phyloP scores from a whole-genome alignment of 2,113 vertebrate genomes.

The Paramisgurnus dabryanus region DNA sequence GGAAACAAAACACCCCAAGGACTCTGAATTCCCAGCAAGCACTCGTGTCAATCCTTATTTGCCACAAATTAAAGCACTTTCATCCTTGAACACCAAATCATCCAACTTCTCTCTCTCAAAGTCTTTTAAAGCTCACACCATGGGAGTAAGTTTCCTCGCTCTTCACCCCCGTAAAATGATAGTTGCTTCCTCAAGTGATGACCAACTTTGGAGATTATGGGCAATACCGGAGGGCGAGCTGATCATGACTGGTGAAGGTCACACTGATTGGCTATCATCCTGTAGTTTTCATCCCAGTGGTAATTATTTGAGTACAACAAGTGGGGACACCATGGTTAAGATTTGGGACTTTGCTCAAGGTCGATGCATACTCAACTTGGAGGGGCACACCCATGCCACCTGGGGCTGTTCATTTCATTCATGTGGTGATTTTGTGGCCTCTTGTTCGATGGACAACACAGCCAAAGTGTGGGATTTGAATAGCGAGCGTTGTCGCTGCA shows the following conservation, averaged over 20 bases:
- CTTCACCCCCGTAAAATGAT: constrained; percentile 71
- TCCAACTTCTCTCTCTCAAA: constrained; percentile 65
- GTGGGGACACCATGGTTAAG: constrained; percentile 72
- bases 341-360: constrained; percentile 74
- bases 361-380: constrained; percentile 69
- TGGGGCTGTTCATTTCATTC: constrained; percentile 81
- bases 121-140: constrained; percentile 72
- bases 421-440: constrained; percentile 79
- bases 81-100: constrained; percentile 51
- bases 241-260: constrained; percentile 74
- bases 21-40: constrained; percentile 74
- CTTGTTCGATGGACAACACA: constrained; percentile 81
- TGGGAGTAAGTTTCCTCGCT: constrained; percentile 75
- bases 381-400: constrained; percentile 71
- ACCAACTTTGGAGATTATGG: constrained; percentile 78
- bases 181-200: constrained; percentile 72
- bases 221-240: constrained; percentile 71
- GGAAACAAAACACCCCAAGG: constrained; percentile 56
- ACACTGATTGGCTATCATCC: constrained; percentile 79
- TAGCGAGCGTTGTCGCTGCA: constrained; percentile 77
- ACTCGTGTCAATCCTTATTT: constrained; percentile 56
- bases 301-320: constrained; percentile 71
- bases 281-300: constrained; percentile 81
- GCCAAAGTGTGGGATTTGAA: constrained; percentile 79
- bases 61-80: constrained; percentile 54